Base-by-base conservation (phyloP, 2,797 vertebrate genomes). In the Cynopterus sphinx region DNA sequence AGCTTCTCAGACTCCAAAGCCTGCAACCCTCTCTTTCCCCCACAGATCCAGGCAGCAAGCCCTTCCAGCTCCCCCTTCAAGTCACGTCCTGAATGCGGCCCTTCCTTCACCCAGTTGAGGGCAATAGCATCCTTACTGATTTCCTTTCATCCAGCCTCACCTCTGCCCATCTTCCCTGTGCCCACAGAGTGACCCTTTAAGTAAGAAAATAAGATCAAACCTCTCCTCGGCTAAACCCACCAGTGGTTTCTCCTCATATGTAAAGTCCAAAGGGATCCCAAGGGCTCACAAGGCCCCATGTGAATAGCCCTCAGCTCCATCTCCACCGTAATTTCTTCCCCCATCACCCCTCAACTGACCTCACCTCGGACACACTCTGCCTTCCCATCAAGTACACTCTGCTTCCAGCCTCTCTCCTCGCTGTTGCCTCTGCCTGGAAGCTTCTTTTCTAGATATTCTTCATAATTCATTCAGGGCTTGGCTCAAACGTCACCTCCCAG, bases 401-500 rank as follows among this genome's bases (percentile, higher is more conserved):
- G 4, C 36, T 22, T 6, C 11, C 1, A 79, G 28, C 9, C 24
- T 87, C 39, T 51, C 16, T 24, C 2, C 43, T 19, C 51, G 21
- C 9, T 63, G 11, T 53, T 78, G 41, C 49, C 61, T 79, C n/a
- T 11, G 16, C 16, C 67, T 46, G 19, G 31, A n/a, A 33, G 51
- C 73, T 65, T 68, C 39, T 63, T 49, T 51, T 41, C 46, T 59
- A 33, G 63, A 71, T 31, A 36, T 3, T 77, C 61, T 87, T 39
- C 59, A 7, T 39, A 89, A 93, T 63, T 81, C 84, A 33, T 36
- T 78, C 41, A 70, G 19, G 46, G 82, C 68, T 92, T 55, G 57
- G 39, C 70, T 78, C 73, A 78, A 90, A 90, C 83, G 49, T 71
- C 73, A 61, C 81, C 36, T 87, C 84, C 51, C 89, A 31, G 11